A percentile compares a stretch with the other conserved stretches of the same genome.
These are phyloP conservation scores for Callitettix versicolor DNA, from an alignment of 1,140 invertebrate species.

Conservation along the genomic window DNA sequence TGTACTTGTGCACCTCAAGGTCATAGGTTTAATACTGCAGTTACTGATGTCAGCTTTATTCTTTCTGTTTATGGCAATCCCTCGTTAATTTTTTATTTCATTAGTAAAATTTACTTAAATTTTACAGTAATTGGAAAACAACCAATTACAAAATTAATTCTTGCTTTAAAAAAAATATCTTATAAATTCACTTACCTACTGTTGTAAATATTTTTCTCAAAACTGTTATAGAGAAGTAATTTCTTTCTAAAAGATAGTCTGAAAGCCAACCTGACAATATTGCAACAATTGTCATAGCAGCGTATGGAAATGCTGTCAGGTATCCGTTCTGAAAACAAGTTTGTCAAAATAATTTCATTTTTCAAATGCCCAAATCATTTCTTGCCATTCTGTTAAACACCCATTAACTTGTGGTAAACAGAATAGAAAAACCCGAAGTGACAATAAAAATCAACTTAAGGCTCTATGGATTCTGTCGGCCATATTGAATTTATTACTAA, in stretches of 20 bases:
- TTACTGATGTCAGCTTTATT: too few relatives aligned
- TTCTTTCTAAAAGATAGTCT: constrained; percentile 36
- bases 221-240: constrained; percentile 2
- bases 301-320: constrained; percentile 54
- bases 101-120: too few relatives aligned
- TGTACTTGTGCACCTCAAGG: too few relatives aligned
- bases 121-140: too few relatives aligned
- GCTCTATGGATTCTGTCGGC: too few relatives aligned
- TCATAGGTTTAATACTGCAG: too few relatives aligned
- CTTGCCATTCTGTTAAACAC: constrained; percentile 31
- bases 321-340: constrained; percentile 44
- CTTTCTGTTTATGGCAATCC: too few relatives aligned
- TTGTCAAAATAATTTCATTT: constrained; percentile 61
- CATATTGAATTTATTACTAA: too few relatives aligned
- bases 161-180: too few relatives aligned
- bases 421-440: constrained; percentile 36
- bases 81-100: too few relatives aligned
- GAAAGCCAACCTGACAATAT: constrained; percentile 51
- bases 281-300: constrained; percentile 59
- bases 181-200: constrained; percentile 10
- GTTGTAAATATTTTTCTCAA: constrained; percentile 9
- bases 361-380: constrained; percentile 58
- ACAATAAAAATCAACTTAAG: too few relatives aligned
- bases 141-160: too few relatives aligned
- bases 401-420: constrained; percentile 35